Conservation (phyloP, 2,797 vertebrate species). For the Chelmon rostratus region DNA sequence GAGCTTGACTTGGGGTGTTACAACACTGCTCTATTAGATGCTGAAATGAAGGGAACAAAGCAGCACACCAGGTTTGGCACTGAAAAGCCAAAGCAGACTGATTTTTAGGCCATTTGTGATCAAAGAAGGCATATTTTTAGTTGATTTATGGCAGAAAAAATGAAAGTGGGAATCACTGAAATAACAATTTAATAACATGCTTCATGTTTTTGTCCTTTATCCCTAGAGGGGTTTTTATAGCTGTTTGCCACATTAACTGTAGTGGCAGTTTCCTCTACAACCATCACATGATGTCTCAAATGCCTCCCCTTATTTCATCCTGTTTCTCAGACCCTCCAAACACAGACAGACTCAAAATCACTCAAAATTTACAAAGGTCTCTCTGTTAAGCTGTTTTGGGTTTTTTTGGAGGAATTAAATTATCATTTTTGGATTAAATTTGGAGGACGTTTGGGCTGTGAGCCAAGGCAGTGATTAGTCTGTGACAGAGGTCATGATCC, state of each 20-base stretch:
- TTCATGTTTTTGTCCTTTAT: slow-evolving; percentile 31
- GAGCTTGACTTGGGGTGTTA: background rate
- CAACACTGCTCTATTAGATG: background rate
- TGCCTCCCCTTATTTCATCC: slow-evolving; percentile 21
- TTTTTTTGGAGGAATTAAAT: too few species aligned
- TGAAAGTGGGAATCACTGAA: slow-evolving; percentile 23
- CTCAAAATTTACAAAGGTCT: slow-evolving; percentile 34
- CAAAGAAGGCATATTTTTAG: slow-evolving; percentile 27
- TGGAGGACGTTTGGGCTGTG: slow-evolving; percentile 10
- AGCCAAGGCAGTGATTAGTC: slow-evolving; percentile 11
- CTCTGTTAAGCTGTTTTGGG: slow-evolving; percentile 46
- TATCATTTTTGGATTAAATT: too few species aligned
- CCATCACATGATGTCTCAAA: slow-evolving; percentile 69
- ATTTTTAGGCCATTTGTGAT: slow-evolving; percentile 24
- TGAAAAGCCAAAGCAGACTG: background rate
- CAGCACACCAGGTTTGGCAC: background rate
- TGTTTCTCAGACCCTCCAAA: slow-evolving; percentile 12
- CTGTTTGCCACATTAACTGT: slow-evolving; percentile 31
- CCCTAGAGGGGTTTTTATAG: slow-evolving; percentile 38
- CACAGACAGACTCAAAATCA: slow-evolving; percentile 34
- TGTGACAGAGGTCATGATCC: background rate
- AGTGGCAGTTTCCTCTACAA: slow-evolving; percentile 59
- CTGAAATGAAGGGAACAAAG: slow-evolving; percentile 17
- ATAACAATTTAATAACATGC: slow-evolving; percentile 22
- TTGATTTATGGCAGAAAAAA: slow-evolving; percentile 3